Evolutionary conservation across 2,113 vertebrate species (phyloP).

Genomic region (Channa argus): DNA sequence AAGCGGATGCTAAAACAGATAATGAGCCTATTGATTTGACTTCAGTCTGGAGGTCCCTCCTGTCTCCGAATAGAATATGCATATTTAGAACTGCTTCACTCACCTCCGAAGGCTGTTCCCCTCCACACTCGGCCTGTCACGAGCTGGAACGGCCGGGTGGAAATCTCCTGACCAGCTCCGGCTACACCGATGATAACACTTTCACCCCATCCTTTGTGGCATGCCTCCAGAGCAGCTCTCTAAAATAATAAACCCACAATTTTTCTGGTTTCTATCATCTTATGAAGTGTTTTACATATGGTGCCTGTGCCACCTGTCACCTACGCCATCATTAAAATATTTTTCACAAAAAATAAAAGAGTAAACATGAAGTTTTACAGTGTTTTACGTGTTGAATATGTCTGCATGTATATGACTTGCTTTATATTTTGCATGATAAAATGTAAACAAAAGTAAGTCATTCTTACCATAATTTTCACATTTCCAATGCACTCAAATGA

Average conservation of each 20-base stretch:
- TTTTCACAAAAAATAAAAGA: no score
- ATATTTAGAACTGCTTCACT: conserved; percentile 15
- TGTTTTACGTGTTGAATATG: neutral
- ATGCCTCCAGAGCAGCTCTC: conserved; percentile 87
- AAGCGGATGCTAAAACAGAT: neutral
- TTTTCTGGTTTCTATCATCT: neutral
- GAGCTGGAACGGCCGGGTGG: conserved; percentile 86
- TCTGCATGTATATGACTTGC: neutral
- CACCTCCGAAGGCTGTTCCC: conserved; percentile 90
- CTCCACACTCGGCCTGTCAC: conserved; percentile 89
- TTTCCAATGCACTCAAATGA: conserved; percentile 92
- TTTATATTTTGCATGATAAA: neutral
- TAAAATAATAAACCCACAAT: conserved; percentile 55
- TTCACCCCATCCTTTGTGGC: conserved; percentile 87
- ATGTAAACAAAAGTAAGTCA: neutral
- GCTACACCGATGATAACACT: conserved; percentile 88
- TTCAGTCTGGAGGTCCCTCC: neutral
- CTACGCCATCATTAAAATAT: no score
- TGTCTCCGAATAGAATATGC: neutral
- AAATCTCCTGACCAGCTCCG: conserved; percentile 84
- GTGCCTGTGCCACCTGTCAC: neutral
- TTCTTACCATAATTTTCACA: conserved; percentile 87
- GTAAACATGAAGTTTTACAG: neutral
- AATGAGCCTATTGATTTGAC: neutral
- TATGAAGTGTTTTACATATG: neutral